A percentile compares a stretch with the other conserved stretches of the same genome.
Conservation (phyloP, 2,888 invertebrate genomes). For the Crossocerus cetratus region DNA sequence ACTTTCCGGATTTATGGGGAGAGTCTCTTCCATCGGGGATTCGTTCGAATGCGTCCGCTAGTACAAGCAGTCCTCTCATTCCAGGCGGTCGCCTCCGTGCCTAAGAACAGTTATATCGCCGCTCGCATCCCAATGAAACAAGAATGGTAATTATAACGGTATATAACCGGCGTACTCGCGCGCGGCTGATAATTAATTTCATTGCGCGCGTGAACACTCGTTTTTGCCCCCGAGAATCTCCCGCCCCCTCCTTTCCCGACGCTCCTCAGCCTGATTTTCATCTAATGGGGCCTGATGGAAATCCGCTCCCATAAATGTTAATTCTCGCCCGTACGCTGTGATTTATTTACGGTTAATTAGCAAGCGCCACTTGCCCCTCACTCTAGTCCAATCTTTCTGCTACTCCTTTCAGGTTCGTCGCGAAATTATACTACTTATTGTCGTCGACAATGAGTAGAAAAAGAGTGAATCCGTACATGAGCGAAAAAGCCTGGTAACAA, state of each 20-base stretch:
- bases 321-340: background rate
- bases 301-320: constrained; percentile 10
- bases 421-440: too few relatives aligned
- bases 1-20: constrained; percentile 33
- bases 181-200: constrained; percentile 47
- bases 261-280: constrained; percentile 25
- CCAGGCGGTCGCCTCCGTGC: constrained; percentile 4
- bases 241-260: constrained; percentile 14
- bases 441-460: too few relatives aligned
- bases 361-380: background rate
- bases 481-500: too few relatives aligned
- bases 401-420: background rate
- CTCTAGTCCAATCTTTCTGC: background rate
- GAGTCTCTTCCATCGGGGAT: constrained; percentile 16
- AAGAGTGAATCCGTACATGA: too few relatives aligned
- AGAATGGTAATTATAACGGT: constrained; percentile 47
- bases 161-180: constrained; percentile 20
- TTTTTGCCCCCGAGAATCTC: constrained; percentile 21
- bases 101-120: constrained; percentile 25
- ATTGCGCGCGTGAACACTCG: constrained; percentile 27
- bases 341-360: background rate
- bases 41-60: constrained; percentile 6
- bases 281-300: constrained; percentile 26
- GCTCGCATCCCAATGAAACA: constrained; percentile 19
- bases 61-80: background rate